Percentiles rank a stretch among this genome's conserved stretches.
These are phyloP conservation scores for Lipotes vexillifer DNA, from an alignment of 2,113 vertebrate species.

Conservation along the genomic window DNA sequence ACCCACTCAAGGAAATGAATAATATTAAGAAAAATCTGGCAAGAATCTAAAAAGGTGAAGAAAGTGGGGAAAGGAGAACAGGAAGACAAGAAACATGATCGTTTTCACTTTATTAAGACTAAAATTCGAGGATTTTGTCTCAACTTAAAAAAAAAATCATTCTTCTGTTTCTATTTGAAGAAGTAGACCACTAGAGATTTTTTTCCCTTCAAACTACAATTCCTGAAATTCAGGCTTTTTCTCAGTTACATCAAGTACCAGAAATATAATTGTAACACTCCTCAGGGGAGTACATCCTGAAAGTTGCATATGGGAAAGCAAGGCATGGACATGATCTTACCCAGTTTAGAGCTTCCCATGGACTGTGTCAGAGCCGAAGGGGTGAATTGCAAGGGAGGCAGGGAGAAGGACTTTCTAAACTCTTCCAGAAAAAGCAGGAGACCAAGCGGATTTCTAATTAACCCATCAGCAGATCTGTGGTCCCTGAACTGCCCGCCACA, in stretches of 20 bases:
- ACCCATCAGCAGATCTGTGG: background rate
- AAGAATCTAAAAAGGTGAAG: background rate
- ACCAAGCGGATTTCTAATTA: background rate
- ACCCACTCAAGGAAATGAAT: background rate
- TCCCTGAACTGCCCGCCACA: background rate
- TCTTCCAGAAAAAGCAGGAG: background rate
- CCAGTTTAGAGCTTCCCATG: background rate
- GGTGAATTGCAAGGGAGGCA: background rate
- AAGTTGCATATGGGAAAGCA: background rate
- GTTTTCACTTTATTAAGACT: background rate
- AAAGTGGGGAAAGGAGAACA: background rate
- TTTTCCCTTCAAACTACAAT: background rate
- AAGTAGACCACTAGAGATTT: background rate
- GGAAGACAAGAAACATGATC: background rate
- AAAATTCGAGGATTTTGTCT: background rate
- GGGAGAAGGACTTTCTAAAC: background rate
- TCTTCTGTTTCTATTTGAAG: background rate
- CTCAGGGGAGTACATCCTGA: conserved; percentile 6
- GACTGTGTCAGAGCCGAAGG: background rate
- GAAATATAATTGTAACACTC: conserved; percentile 27
- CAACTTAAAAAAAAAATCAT: background rate
- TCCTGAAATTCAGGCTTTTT: conserved; percentile 14
- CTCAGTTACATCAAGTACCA: background rate
- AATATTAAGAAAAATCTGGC: background rate
- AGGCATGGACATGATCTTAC: background rate